Percentiles rank a stretch among this genome's conserved stretches.
Evolutionary conservation across 1,140 invertebrate species (phyloP).

Genomic region (Pentalonia nigronervosa): DNA sequence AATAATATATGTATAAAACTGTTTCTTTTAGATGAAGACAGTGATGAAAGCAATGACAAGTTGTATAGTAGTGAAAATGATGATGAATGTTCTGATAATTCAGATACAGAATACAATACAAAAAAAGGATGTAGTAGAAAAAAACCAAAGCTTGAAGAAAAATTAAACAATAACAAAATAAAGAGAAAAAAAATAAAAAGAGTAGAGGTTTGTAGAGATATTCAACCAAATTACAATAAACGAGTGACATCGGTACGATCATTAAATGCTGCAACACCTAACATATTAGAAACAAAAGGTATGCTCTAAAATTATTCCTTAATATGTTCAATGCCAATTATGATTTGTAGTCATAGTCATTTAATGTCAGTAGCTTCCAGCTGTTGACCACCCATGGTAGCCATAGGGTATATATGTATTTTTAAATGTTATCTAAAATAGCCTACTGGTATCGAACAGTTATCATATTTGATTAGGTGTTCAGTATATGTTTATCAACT

Average conservation of each 20-base stretch:
- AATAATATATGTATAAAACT: neutral
- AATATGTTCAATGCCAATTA: neutral
- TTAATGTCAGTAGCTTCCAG: neutral
- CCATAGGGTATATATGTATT: neutral
- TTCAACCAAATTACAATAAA: constrained; percentile 26
- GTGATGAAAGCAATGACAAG: constrained; percentile 36
- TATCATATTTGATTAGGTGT: neutral
- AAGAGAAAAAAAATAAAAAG: constrained; percentile 16
- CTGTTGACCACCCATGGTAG: neutral
- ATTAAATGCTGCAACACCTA: neutral
- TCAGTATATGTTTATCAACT: neutral
- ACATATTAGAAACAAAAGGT: constrained; percentile 36
- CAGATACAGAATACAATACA: constrained; percentile 12
- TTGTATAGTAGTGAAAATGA: constrained; percentile 8
- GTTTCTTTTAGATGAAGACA: constrained; percentile 31
- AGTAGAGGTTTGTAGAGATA: neutral
- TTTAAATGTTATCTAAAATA: neutral
- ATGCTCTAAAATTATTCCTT: neutral
- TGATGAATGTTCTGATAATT: constrained; percentile 31
- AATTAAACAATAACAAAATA: constrained; percentile 19
- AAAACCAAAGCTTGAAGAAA: constrained; percentile 17
- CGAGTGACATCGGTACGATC: neutral
- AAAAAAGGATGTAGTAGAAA: constrained; percentile 19
- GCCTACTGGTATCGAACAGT: neutral
- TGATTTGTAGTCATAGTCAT: neutral